Conservation (phyloP, 2,113 vertebrate genomes). For the Strigops habroptila region DNA sequence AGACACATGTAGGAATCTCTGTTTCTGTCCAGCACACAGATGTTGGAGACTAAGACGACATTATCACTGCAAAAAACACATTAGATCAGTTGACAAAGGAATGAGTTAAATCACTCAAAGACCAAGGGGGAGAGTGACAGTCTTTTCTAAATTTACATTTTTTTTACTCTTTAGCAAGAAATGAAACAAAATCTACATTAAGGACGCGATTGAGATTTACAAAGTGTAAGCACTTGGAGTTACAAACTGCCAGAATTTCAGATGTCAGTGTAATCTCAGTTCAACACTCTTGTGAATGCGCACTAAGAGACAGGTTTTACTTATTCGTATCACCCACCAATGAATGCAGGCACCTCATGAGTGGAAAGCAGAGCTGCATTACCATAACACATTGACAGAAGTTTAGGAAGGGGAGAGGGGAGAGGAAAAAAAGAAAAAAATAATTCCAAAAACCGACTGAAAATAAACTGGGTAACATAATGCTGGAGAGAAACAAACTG, state of each 20-base stretch:
- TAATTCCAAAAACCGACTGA: background rate
- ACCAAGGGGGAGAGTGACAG: conserved; percentile 63
- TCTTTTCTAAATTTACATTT: conserved; percentile 63
- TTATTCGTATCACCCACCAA: conserved; percentile 68
- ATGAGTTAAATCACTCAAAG: conserved; percentile 60
- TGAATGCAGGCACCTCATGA: conserved; percentile 64
- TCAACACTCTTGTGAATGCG: conserved; percentile 63
- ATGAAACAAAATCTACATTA: conserved; percentile 68
- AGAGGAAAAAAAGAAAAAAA: background rate
- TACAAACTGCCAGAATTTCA: conserved; percentile 67
- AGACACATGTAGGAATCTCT: background rate
- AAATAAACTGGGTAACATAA: conserved; percentile 47
- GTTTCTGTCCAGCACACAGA: conserved; percentile 23
- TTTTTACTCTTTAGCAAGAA: conserved; percentile 63
- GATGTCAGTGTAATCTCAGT: conserved; percentile 68
- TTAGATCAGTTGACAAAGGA: conserved; percentile 37
- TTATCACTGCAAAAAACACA: conserved; percentile 36
- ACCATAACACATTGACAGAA: conserved; percentile 67
- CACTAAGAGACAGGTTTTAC: conserved; percentile 67
- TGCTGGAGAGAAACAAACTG: conserved; percentile 38
- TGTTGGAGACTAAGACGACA: conserved; percentile 44
- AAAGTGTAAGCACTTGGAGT: conserved; percentile 68
- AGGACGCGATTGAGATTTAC: conserved; percentile 61
- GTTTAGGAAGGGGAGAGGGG: conserved; percentile 38
- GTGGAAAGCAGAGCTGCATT: conserved; percentile 53